Base-by-base conservation (phyloP, 2,797 vertebrate genomes). In the Anabacerthia variegaticeps region DNA sequence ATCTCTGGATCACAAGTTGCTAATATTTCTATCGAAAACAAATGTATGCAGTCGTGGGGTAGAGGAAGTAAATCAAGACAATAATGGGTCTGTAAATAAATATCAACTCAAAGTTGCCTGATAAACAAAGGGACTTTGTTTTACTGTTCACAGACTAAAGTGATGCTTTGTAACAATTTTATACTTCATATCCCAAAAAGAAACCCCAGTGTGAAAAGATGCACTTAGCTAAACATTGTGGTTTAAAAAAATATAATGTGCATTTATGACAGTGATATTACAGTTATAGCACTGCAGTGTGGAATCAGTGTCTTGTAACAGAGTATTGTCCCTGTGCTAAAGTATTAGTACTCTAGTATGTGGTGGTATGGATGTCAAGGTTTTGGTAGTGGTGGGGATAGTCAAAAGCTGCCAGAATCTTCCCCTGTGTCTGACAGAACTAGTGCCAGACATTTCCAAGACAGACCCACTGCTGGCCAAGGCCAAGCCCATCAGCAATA, bases 401-500 rank as follows among this genome's bases (percentile, higher is more conserved):
- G 9, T 8, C 28, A 39, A 37, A 34, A 14, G 7, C 65, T 58
- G 4, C 3, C 28, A 30, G n/a, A 52, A 65, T 10, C 14, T 56
- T 36, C 18, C 10, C 9, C 26, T 15, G 0, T 27, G 22, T 58
- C 11, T 44, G 37, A 39, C 11, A 65, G 36, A 44, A 24, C 23
- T 52, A 80, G 21, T 21, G 10, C 3, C 19, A 88, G 37, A 37
- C 13, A 7, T 16, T 37, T 66, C 16, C 23, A 24, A n/a, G n/a
- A 28, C 2, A 2, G n/a, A 51, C 37, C 11, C 44, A 21, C 9
- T 24, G 9, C n/a, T 34, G 16, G 12, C 10, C 37, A 28, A 24
- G 12, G 14, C 7, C 15, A 32, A 66, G 12, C 19, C 12, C n/a
- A 51, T 14, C 37, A 37, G 27, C 0, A 0, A 17, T 12, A 13